Conservation (phyloP, 2,113 vertebrate genomes). For the Podarcis cretensis region DNA sequence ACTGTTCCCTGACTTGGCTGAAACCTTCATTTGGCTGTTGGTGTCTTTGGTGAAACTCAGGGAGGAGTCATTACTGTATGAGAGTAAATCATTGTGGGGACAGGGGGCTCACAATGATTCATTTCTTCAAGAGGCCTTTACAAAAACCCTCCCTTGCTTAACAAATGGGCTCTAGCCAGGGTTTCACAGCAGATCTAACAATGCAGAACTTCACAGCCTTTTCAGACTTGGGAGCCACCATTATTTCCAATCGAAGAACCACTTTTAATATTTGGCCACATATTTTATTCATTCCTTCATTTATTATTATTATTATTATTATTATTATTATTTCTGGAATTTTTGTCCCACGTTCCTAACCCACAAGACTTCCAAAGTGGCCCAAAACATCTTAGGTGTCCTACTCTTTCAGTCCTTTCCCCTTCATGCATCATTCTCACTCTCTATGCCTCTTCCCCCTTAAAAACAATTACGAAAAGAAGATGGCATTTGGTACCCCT, state of each 20-base stretch:
- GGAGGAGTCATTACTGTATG: constrained; percentile 82
- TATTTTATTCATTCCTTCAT: not conserved
- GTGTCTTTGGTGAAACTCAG: not conserved
- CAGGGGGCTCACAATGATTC: constrained; percentile 85
- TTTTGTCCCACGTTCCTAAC: not conserved
- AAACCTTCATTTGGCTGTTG: not conserved
- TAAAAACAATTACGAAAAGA: not conserved
- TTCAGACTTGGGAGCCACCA: not conserved
- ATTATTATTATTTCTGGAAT: not conserved
- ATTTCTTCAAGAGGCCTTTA: constrained; percentile 78
- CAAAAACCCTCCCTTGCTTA: constrained; percentile 81
- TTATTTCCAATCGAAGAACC: not conserved
- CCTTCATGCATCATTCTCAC: not conserved
- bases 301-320: not conserved
- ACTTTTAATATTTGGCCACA: not conserved
- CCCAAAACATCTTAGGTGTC: not conserved
- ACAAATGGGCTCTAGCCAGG: not conserved
- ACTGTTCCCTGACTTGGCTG: not conserved
- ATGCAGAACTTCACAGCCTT: too few species aligned
- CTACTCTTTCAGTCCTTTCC: not conserved
- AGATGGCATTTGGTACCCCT: not conserved
- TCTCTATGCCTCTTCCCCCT: not conserved
- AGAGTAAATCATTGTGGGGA: constrained; percentile 85
- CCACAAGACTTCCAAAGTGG: not conserved
- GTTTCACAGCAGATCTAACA: not conserved